These are phyloP conservation scores for Syrphus vitripennis DNA, from an alignment of 2,888 invertebrate genomes.

Conservation along the genomic window DNA sequence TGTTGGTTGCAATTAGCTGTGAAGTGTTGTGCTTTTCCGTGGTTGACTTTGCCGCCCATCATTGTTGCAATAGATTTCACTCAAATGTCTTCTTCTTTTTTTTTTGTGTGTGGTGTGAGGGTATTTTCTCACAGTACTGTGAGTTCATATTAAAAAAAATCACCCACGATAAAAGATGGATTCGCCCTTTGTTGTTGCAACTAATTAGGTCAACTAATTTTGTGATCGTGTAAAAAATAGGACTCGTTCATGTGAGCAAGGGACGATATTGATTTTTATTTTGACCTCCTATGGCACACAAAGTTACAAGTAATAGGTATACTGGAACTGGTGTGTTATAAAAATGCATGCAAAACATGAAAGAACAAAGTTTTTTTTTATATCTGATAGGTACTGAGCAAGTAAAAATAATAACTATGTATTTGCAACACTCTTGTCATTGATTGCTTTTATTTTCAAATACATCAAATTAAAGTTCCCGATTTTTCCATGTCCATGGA, in stretches of 20 bases:
- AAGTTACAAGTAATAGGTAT: not conserved
- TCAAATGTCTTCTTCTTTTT: slow-evolving; percentile 6
- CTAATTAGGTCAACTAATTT: slow-evolving; percentile 68
- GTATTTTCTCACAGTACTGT: slow-evolving; percentile 7
- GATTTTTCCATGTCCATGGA: no score
- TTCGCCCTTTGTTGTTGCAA: slow-evolving; percentile 22
- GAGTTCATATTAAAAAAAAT: not conserved
- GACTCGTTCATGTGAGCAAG: slow-evolving; percentile 56
- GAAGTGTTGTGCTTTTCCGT: slow-evolving; percentile 2
- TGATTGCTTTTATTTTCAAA: no score
- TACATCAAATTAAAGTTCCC: no score
- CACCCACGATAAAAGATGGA: not conserved
- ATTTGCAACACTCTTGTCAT: no score
- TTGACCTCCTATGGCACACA: not conserved
- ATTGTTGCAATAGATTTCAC: slow-evolving; percentile 61
- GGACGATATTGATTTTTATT: slow-evolving; percentile 54
- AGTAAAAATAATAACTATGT: no score
- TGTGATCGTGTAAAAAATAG: slow-evolving; percentile 62
- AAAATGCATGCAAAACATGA: no score
- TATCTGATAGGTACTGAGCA: no score
- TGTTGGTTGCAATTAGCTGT: slow-evolving; percentile 50
- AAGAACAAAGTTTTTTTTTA: no score
- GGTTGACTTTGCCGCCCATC: slow-evolving; percentile 38
- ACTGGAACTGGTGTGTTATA: no score
- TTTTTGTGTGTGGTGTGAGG: slow-evolving; percentile 13